Percentiles rank a stretch among this genome's conserved stretches.
These are phyloP conservation scores for Hemicordylus capensis DNA, from an alignment of 2,113 vertebrate genomes.

Conservation along the genomic window DNA sequence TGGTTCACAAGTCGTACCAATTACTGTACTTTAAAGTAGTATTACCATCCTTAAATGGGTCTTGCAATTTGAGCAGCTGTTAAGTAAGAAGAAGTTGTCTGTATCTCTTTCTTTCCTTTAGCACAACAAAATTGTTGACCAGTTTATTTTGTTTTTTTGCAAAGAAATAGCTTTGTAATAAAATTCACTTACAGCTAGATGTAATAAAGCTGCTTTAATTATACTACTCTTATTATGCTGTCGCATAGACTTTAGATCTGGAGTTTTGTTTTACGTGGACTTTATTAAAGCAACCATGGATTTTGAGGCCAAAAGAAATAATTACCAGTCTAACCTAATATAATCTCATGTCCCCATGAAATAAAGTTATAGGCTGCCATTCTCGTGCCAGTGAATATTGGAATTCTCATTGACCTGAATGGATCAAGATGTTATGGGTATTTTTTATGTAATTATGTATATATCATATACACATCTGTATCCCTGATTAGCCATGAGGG, in stretches of 20 bases:
- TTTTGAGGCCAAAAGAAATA: not conserved
- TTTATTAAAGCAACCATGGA: no score
- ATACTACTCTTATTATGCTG: not conserved
- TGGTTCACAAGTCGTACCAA: slow-evolving; percentile 30
- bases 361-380: not conserved
- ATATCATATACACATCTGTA: no score
- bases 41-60: slow-evolving; percentile 31
- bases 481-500: no score
- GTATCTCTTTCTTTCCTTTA: not conserved
- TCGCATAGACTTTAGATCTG: not conserved
- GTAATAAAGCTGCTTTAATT: not conserved
- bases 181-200: not conserved
- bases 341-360: not conserved
- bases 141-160: not conserved
- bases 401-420: not conserved
- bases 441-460: not conserved
- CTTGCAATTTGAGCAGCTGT: slow-evolving; percentile 17
- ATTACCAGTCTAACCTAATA: not conserved
- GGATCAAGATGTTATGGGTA: not conserved
- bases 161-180: not conserved
- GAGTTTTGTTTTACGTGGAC: no score
- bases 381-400: not conserved
- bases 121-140: not conserved
- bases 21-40: slow-evolving; percentile 31
- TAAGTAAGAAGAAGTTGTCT: not conserved